phyloP scores from a whole-genome alignment of 1,140 invertebrate species.

The Olivierus martensii region DNA sequence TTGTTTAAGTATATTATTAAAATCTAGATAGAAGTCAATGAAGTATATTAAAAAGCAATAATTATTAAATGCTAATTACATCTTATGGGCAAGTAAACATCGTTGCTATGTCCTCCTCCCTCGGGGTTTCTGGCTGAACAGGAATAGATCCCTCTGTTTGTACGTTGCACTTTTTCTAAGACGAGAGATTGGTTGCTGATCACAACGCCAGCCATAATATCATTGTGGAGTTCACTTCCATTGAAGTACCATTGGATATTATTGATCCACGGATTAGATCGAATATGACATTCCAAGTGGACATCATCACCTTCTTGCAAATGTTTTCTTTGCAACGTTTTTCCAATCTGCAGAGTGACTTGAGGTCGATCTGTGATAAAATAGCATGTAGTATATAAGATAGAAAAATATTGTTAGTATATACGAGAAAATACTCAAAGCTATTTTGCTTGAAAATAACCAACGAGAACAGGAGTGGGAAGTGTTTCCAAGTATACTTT shows the following conservation, averaged over 20 bases:
- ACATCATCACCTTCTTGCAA: slow-evolving; percentile 62
- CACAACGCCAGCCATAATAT: slow-evolving; percentile 53
- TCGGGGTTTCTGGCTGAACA: slow-evolving; percentile 77
- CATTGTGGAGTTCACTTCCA: slow-evolving; percentile 50
- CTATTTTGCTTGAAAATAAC: no score
- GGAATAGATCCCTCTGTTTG: slow-evolving; percentile 42
- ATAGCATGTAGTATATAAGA: slow-evolving; percentile 13
- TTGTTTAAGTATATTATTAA: no score
- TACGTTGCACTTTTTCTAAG: slow-evolving; percentile 22
- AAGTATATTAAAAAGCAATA: no score
- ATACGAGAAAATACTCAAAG: no score
- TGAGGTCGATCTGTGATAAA: slow-evolving; percentile 62
- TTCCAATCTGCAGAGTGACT: slow-evolving; percentile 62
- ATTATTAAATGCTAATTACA: slow-evolving; percentile 27
- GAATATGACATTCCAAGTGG: slow-evolving; percentile 57
- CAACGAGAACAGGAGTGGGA: no score
- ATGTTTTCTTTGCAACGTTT: slow-evolving; percentile 64
- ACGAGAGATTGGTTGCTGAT: slow-evolving; percentile 51
- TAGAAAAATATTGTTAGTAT: no score
- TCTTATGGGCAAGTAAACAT: slow-evolving; percentile 68
- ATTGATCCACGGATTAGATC: slow-evolving; percentile 35
- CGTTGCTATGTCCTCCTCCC: slow-evolving; percentile 66
- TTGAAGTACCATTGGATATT: slow-evolving; percentile 69
- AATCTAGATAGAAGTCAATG: no score
- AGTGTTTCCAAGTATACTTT: no score